Evolutionary conservation across 2,797 vertebrate species (phyloP).

Genomic region (Eutrigla gurnardus): DNA sequence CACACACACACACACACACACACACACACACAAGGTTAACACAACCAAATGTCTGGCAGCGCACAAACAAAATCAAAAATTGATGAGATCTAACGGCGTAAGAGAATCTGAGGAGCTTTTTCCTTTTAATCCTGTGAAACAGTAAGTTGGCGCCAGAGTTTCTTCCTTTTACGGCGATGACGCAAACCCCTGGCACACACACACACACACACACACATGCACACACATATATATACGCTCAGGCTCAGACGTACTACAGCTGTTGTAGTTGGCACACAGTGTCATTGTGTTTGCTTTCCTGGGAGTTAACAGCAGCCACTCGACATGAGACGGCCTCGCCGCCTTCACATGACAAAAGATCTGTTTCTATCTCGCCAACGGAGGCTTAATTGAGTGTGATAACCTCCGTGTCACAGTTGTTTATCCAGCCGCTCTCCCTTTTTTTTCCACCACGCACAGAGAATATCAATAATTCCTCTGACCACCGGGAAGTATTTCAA

Average conservation of each 20-base stretch:
- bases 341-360: slow-evolving; percentile 55
- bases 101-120: slow-evolving; percentile 28
- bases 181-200: slow-evolving; percentile 41
- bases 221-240: slow-evolving; percentile 17
- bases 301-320: slow-evolving; percentile 69
- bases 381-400: slow-evolving; percentile 67
- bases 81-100: neutral
- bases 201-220: slow-evolving; percentile 27
- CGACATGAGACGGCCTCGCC: slow-evolving; percentile 51
- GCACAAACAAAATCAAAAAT: neutral
- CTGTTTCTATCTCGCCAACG: slow-evolving; percentile 37
- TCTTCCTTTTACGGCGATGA: slow-evolving; percentile 50
- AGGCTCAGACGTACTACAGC: slow-evolving; percentile 61
- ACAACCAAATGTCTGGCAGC: neutral
- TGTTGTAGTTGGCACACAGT: slow-evolving; percentile 71
- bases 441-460: neutral
- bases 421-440: slow-evolving; percentile 50
- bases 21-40: neutral
- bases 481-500: slow-evolving; percentile 16
- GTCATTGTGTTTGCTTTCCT: slow-evolving; percentile 65
- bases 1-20: neutral
- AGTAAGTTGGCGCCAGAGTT: slow-evolving; percentile 56
- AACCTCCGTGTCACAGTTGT: slow-evolving; percentile 66
- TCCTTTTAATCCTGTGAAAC: slow-evolving; percentile 52
- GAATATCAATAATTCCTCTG: slow-evolving; percentile 54